A percentile compares a stretch with the other conserved stretches of the same genome.
Evolutionary conservation across 2,113 vertebrate species (phyloP).

Genomic region (Hylia prasina): DNA sequence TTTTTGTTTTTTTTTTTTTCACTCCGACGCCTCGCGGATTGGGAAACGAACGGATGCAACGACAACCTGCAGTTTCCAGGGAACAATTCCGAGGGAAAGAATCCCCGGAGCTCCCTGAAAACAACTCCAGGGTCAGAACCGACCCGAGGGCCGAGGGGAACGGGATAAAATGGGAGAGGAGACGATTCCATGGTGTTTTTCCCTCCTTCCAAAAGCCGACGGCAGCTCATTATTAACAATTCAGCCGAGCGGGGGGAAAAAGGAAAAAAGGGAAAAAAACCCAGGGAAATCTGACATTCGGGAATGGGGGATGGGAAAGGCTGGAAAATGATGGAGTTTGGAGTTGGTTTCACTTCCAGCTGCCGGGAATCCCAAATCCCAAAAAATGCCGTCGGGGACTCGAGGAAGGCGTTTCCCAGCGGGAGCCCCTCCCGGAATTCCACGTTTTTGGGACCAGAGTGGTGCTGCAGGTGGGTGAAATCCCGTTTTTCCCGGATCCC

Average conservation of each 20-base stretch:
- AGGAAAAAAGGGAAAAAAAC: not conserved
- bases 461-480: not conserved
- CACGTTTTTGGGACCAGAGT: accelerated
- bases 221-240: not conserved
- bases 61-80: not conserved
- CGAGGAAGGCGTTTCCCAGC: accelerated
- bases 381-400: not conserved
- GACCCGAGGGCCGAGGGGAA: not conserved
- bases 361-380: not conserved
- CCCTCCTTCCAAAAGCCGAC: not conserved
- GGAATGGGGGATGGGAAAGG: not conserved
- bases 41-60: not conserved
- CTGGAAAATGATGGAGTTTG: not conserved
- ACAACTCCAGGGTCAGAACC: not conserved
- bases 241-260: not conserved
- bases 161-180: not conserved
- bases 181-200: accelerated
- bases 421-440: accelerated
- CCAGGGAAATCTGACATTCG: not conserved
- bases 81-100: not conserved
- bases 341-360: not conserved
- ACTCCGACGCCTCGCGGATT: not conserved
- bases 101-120: not conserved
- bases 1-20: not conserved
- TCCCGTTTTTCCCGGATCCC: not conserved